A percentile compares a stretch with the other conserved stretches of the same genome.
Conservation (phyloP, 92 coral and sea anemone species). For the Metridium senile region DNA sequence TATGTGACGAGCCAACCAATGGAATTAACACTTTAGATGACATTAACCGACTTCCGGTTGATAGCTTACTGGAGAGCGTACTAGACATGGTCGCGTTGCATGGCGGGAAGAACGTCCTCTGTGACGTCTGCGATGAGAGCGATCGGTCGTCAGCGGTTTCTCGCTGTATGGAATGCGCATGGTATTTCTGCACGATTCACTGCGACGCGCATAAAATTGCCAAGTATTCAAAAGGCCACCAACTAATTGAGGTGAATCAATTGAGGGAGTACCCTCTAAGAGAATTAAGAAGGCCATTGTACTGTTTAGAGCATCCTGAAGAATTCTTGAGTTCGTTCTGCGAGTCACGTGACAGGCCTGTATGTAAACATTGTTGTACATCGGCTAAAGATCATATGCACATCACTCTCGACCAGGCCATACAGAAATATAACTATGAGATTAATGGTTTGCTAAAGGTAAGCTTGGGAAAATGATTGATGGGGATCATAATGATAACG, state of each 20-base stretch:
- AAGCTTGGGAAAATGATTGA: too few relatives aligned
- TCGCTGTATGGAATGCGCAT: constrained; percentile 70
- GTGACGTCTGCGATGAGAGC: constrained; percentile 69
- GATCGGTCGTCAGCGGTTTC: constrained; percentile 61
- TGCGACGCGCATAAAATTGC: constrained; percentile 63
- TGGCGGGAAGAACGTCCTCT: constrained; percentile 48
- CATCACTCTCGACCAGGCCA: constrained; percentile 48
- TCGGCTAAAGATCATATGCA: constrained; percentile 33
- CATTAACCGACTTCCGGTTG: constrained; percentile 43
- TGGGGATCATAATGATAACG: neutral
- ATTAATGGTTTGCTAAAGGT: neutral
- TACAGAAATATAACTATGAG: constrained; percentile 40
- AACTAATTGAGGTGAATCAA: constrained; percentile 30
- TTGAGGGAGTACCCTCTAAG: constrained; percentile 55
- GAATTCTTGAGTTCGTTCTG: constrained; percentile 47
- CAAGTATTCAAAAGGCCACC: constrained; percentile 43
- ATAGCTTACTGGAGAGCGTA: constrained; percentile 57
- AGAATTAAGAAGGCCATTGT: constrained; percentile 57
- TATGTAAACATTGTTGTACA: constrained; percentile 54
- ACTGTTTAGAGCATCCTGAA: constrained; percentile 36
- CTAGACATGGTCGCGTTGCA: constrained; percentile 63
- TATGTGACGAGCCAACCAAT: constrained; percentile 39
- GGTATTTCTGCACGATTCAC: constrained; percentile 53
- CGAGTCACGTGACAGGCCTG: constrained; percentile 44
- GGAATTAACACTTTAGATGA: constrained; percentile 37